Conservation (phyloP, 2,113 vertebrate species). For the Mus pahari region DNA sequence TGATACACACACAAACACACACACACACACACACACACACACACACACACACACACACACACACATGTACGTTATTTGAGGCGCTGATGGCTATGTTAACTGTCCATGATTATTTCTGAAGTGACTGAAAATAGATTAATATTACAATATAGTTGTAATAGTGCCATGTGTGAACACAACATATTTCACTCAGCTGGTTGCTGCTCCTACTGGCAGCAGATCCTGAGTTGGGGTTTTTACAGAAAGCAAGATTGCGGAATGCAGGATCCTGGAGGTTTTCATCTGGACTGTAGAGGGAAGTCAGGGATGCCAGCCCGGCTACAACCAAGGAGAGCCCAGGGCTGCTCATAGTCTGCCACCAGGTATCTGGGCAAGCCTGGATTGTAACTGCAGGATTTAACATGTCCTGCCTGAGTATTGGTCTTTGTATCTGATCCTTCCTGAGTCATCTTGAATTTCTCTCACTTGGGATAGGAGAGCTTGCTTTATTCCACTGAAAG, state of each 20-base stretch:
- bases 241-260: background rate
- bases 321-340: background rate
- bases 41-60: background rate
- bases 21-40: no score
- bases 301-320: background rate
- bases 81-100: background rate
- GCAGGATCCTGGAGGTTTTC: background rate
- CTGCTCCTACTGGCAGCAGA: background rate
- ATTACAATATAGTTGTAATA: background rate
- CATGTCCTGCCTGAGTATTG: background rate
- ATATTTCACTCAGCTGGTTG: background rate
- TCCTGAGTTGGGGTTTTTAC: background rate
- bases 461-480: background rate
- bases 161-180: background rate
- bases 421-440: background rate
- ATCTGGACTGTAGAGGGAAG: background rate
- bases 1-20: background rate
- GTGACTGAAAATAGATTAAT: conserved; percentile 36
- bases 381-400: no score
- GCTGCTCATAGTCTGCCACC: background rate
- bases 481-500: background rate
- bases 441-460: background rate
- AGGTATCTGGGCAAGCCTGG: background rate
- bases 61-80: background rate
- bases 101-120: background rate